Percentiles rank a stretch among this genome's conserved stretches.
Conservation (phyloP, 2,888 invertebrate genomes). For the Apoda limacodes region DNA sequence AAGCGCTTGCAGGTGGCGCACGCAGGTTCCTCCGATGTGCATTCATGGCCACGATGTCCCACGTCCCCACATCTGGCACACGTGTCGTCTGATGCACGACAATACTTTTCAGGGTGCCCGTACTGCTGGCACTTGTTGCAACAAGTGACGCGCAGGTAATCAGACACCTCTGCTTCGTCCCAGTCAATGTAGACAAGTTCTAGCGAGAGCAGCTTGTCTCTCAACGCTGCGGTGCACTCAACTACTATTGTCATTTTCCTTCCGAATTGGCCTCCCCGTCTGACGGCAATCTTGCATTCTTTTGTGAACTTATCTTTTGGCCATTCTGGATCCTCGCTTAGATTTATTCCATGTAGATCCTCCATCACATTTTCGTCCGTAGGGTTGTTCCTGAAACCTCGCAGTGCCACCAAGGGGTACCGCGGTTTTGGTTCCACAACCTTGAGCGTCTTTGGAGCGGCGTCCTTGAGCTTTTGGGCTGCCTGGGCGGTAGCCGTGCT, state of each 20-base stretch:
- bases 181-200: conserved; percentile 15
- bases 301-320: background rate
- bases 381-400: too few relatives aligned
- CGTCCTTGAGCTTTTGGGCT: too few relatives aligned
- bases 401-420: too few relatives aligned
- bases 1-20: conserved; percentile 9
- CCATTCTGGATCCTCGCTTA: conserved; percentile 12
- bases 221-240: conserved; percentile 6
- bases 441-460: too few relatives aligned
- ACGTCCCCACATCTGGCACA: conserved; percentile 22
- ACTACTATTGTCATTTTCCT: conserved; percentile 6
- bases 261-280: background rate
- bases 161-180: conserved; percentile 11
- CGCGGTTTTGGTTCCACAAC: too few relatives aligned
- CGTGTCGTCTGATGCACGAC: background rate
- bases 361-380: background rate
- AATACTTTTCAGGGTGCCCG: conserved; percentile 26
- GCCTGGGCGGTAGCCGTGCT: too few relatives aligned
- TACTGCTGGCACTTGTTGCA: too few relatives aligned
- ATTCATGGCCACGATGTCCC: conserved; percentile 11
- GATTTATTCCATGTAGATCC: conserved; percentile 8
- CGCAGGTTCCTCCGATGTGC: too few relatives aligned
- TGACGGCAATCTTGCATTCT: conserved; percentile 2
- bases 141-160: conserved; percentile 14
- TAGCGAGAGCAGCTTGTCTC: background rate